Evolutionary conservation across 2,113 vertebrate genomes (phyloP).

Genomic region (Otus sunia): DNA sequence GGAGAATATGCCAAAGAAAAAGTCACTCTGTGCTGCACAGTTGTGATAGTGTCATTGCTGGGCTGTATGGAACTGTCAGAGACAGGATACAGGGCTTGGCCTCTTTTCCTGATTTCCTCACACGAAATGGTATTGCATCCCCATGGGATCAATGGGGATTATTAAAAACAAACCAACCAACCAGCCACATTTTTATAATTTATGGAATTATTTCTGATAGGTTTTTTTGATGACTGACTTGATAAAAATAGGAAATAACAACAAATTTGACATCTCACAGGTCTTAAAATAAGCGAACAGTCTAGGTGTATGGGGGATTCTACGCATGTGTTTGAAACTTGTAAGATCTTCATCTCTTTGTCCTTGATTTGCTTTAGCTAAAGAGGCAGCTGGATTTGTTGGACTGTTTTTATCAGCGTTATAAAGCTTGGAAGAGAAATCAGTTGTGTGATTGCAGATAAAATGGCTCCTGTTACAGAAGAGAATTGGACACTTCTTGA

Average conservation of each 20-base stretch:
- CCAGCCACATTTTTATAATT: background rate
- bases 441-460: background rate
- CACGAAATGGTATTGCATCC: background rate
- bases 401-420: background rate
- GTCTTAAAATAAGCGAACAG: background rate
- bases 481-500: background rate
- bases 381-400: background rate
- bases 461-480: background rate
- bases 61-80: background rate
- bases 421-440: background rate
- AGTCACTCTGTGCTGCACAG: accelerated
- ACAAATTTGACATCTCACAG: background rate
- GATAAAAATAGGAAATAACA: background rate
- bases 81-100: background rate
- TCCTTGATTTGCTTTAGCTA: background rate
- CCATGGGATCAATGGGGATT: background rate
- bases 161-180: background rate
- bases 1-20: background rate
- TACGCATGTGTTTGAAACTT: background rate
- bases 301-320: background rate
- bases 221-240: background rate
- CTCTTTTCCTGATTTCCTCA: background rate
- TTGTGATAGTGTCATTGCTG: background rate
- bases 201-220: background rate
- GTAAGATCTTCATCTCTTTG: background rate